Evolutionary conservation across 2,797 vertebrate genomes (phyloP), one percentile per base, ranked within the genome.

Genomic region (Anabacerthia variegaticeps): DNA sequence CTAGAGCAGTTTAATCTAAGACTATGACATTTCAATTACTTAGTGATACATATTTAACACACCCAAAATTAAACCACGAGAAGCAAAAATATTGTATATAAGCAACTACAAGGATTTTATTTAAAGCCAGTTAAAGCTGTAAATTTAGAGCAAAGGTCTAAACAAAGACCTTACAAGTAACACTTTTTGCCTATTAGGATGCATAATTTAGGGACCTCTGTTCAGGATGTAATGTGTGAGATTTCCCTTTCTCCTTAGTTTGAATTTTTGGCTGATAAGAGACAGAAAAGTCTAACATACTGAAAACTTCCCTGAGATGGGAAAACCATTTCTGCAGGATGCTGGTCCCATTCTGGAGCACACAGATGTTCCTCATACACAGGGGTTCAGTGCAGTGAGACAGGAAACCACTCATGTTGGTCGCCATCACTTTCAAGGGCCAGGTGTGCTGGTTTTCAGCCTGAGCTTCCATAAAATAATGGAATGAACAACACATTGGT

Each of bases 1-100:
- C 84, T 91, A 77, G 55, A 88, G 62, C 24, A 89, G 91, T 67
- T 97, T 96, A 96, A 97, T 95, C 95, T 78, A 94, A 85, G 90
- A 90, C 93, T 89, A 41, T 89, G 93, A 95, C 92, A 97, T 96
- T 96, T 97, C 79, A 96, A 92, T 96, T 96, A 95, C 69, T 88
- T 80, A 83, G 54, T 68, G 92, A 92, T 51, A 79, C n/a, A 26
- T 81, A 82, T 91, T 95, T 95, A 94, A 91, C 86, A 94, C 28
- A 46, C 77, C 58, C 84, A 89, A 96, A 96, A 96, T 96, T 95
- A 97, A 97, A 95, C 56, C 44, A 88, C 82, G 32, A 85, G 69
- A 59, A 80, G 55, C 84, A 94, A 90, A 88, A 94, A 92, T 32
- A 13, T 34, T 92, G 88, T 66, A 28, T 52, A 84, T 78, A 94